Evolutionary conservation across 2,888 invertebrate species (phyloP).

Genomic region (Drosophila glabriapex): DNA sequence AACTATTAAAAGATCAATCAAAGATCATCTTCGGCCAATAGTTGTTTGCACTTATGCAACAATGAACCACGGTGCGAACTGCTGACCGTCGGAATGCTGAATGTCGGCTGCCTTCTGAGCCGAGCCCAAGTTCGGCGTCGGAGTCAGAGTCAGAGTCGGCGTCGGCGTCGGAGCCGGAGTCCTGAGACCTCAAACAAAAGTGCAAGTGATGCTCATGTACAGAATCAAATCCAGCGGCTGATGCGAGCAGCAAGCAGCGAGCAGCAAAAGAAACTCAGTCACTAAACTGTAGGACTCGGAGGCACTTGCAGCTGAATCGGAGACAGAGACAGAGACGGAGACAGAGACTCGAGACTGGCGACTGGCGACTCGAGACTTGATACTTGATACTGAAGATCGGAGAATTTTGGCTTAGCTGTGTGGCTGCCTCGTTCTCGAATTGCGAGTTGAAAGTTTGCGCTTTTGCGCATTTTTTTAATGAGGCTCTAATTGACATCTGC

Average conservation of each 20-base stretch:
- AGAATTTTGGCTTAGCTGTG: constrained; percentile 5
- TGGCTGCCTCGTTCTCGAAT: constrained; percentile 40
- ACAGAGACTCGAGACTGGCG: not conserved
- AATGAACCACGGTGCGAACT: not conserved
- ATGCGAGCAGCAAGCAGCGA: not conserved
- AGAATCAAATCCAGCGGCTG: constrained; percentile 56
- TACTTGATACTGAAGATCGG: not conserved
- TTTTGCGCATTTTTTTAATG: constrained; percentile 82
- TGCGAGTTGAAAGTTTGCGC: constrained; percentile 72
- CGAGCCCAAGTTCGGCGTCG: not conserved
- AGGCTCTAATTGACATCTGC: constrained; percentile 85
- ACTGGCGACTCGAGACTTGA: not conserved
- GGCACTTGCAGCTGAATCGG: constrained; percentile 15
- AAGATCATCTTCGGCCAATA: not conserved
- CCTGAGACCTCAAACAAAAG: constrained; percentile 73
- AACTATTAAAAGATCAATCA: no score
- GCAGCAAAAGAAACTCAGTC: constrained; percentile 59
- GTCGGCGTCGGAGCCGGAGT: constrained; percentile 18
- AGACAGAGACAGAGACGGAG: not conserved
- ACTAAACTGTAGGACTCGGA: constrained; percentile 52
- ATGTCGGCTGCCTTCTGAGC: not conserved
- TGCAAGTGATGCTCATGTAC: constrained; percentile 82
- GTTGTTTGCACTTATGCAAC: not conserved
- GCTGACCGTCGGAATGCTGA: not conserved
- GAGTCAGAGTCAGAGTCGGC: constrained; percentile 31